These are phyloP conservation scores for Nicator chloris DNA, from an alignment of 2,113 vertebrate genomes.

Conservation along the genomic window DNA sequence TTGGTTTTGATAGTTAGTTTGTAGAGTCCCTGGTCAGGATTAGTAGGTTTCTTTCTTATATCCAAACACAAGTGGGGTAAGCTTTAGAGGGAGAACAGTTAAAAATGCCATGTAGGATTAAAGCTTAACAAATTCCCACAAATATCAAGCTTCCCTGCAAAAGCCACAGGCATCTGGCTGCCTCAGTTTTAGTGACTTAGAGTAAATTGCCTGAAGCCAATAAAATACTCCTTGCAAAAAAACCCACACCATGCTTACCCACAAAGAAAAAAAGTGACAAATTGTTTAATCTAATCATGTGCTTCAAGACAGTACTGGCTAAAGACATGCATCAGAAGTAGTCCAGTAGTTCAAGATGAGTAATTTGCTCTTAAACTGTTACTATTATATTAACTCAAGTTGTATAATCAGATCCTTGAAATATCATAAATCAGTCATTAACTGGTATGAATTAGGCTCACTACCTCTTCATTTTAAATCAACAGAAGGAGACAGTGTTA, in stretches of 20 bases:
- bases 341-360: not conserved
- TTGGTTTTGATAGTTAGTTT: not conserved
- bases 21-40: not conserved
- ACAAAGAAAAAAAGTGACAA: not conserved
- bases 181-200: not conserved
- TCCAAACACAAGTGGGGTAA: not conserved
- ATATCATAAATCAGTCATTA: not conserved
- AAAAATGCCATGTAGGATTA: not conserved
- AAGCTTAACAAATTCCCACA: not conserved
- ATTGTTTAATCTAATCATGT: not conserved
- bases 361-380: not conserved
- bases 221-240: not conserved
- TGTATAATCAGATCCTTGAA: not conserved
- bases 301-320: not conserved
- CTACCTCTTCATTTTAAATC: not conserved
- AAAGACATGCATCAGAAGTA: not conserved
- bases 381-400: not conserved
- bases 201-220: not conserved
- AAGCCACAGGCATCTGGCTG: not conserved
- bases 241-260: fast-evolving
- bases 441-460: not conserved
- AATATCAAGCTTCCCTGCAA: not conserved
- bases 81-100: not conserved
- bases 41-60: not conserved
- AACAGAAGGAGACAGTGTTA: not conserved